Conservation (phyloP, 2,888 invertebrate genomes). For the Pemphredon lugubris region DNA sequence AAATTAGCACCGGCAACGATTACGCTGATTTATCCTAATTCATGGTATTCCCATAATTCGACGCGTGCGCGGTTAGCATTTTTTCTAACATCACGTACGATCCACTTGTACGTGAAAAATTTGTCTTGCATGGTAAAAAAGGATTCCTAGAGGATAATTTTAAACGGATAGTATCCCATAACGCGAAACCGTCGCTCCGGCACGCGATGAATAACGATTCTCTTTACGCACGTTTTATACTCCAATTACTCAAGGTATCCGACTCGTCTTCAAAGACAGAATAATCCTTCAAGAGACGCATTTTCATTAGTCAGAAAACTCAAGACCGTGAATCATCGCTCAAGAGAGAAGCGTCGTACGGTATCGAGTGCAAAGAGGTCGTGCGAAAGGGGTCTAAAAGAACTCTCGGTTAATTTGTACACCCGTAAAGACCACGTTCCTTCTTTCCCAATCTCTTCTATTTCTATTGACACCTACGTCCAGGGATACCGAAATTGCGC, state of each 20-base stretch:
- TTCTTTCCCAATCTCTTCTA: conserved; percentile 28
- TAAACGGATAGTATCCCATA: not conserved
- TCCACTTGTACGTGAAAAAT: no score
- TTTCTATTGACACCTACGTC: conserved; percentile 11
- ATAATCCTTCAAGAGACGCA: conserved; percentile 40
- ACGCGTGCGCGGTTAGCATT: no score
- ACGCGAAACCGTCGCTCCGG: not conserved
- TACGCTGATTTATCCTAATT: no score
- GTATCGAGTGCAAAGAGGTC: conserved; percentile 66
- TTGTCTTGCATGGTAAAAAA: no score
- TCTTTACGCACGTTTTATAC: not conserved
- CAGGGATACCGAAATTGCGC: conserved; percentile 44
- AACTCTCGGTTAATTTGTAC: conserved; percentile 56
- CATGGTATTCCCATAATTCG: no score
- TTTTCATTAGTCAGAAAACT: conserved; percentile 62
- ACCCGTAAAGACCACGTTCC: conserved; percentile 34
- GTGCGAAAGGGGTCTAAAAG: conserved; percentile 64
- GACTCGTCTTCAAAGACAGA: conserved; percentile 12
- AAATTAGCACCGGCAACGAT: no score
- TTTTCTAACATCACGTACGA: no score
- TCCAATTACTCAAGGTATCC: conserved; percentile 30
- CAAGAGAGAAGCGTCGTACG: conserved; percentile 57
- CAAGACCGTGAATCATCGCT: conserved; percentile 57
- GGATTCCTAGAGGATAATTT: no score
- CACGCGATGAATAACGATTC: not conserved